Conservation (phyloP, 2,797 vertebrate species). For the Tachyglossus aculeatus region DNA sequence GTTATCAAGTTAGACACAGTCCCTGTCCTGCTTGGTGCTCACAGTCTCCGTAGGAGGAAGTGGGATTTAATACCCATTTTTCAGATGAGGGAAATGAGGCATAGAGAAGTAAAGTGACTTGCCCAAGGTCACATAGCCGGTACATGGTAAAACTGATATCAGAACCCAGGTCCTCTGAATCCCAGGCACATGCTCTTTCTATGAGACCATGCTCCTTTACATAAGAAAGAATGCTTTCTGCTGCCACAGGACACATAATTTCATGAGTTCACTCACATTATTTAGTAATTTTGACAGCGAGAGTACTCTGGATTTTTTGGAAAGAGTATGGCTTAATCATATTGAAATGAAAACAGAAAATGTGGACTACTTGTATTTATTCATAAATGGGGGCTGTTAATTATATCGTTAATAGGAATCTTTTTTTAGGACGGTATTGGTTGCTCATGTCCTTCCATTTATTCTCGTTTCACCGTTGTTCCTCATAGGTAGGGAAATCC, state of each 20-base stretch:
- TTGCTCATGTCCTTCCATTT: background rate
- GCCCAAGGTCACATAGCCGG: too few relatives aligned
- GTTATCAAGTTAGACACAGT: too few relatives aligned
- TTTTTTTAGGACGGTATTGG: background rate
- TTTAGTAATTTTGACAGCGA: background rate
- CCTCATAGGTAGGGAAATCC: background rate
- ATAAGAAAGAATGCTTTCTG: too few relatives aligned
- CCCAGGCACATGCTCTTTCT: too few relatives aligned
- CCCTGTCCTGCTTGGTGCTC: too few relatives aligned
- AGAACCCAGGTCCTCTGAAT: too few relatives aligned
- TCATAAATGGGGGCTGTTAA: background rate
- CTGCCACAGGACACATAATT: background rate
- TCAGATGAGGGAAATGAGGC: too few relatives aligned
- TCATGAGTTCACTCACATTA: background rate
- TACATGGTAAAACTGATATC: too few relatives aligned
- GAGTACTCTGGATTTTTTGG: background rate
- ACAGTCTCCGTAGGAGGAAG: too few relatives aligned
- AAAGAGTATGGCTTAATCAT: background rate
- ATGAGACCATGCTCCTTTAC: too few relatives aligned
- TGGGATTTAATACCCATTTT: too few relatives aligned
- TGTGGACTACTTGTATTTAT: background rate
- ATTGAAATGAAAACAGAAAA: conserved; percentile 5
- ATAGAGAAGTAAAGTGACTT: too few relatives aligned
- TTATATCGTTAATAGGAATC: background rate
- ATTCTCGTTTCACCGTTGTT: background rate